A percentile compares a stretch with the other conserved stretches of the same genome.
These are phyloP conservation scores for Planococcus citri DNA, from an alignment of 1,140 invertebrate species.

Conservation along the genomic window DNA sequence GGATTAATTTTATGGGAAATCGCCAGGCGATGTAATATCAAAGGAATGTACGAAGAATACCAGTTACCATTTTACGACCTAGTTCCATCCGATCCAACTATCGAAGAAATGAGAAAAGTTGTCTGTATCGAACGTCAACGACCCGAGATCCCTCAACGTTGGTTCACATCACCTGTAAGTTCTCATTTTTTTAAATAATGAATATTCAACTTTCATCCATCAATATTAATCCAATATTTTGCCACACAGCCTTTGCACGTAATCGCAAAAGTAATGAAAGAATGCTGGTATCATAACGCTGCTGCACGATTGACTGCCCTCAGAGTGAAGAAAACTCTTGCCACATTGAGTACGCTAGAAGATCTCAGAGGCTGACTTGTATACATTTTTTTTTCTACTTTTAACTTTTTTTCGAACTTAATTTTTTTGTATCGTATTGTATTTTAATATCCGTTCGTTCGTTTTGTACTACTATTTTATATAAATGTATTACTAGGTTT, in stretches of 20 bases:
- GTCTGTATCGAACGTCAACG: constrained; percentile 73
- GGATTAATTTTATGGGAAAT: constrained; percentile 91
- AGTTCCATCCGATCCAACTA: constrained; percentile 75
- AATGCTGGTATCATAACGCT: constrained; percentile 91
- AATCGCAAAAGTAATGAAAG: constrained; percentile 75
- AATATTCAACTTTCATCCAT: background rate
- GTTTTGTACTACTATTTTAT: too few relatives aligned
- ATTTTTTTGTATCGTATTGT: too few relatives aligned
- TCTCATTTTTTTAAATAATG: background rate
- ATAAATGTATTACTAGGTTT: too few relatives aligned
- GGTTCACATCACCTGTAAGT: constrained; percentile 37
- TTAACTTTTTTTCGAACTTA: too few relatives aligned
- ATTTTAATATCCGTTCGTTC: too few relatives aligned
- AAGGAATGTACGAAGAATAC: constrained; percentile 70
- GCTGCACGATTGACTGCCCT: constrained; percentile 77
- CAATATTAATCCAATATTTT: constrained; percentile 4
- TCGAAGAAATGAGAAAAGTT: constrained; percentile 90
- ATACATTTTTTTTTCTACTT: background rate
- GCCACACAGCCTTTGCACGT: constrained; percentile 65
- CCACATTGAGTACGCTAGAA: constrained; percentile 46
- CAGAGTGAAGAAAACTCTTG: constrained; percentile 82
- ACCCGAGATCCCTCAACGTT: constrained; percentile 65
- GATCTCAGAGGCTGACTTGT: constrained; percentile 25
- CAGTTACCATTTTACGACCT: constrained; percentile 77
- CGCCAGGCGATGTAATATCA: constrained; percentile 52